phyloP scores from a whole-genome alignment of 2,888 invertebrate genomes.

The Theretra japonica region DNA sequence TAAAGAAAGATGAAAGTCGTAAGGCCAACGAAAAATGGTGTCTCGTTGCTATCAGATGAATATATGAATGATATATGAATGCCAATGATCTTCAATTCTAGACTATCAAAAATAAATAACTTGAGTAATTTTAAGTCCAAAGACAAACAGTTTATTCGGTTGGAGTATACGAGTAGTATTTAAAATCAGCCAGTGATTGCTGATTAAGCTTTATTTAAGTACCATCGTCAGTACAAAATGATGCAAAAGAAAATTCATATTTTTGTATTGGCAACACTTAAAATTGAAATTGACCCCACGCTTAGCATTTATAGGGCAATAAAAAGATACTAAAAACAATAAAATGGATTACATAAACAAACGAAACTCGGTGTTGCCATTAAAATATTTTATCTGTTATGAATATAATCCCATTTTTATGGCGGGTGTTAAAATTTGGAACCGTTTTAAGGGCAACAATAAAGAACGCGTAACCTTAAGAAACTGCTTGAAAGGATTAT shows the following conservation, averaged over 20 bases:
- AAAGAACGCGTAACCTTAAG: constrained; percentile 67
- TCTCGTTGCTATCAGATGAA: too few relatives aligned
- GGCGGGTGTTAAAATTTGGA: constrained; percentile 67
- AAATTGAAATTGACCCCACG: constrained; percentile 26
- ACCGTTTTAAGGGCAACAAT: constrained; percentile 65
- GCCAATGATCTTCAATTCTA: too few relatives aligned
- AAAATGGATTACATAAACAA: constrained; percentile 77
- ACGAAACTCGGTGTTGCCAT: constrained; percentile 73
- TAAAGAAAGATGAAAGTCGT: too few relatives aligned
- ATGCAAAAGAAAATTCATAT: not conserved
- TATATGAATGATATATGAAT: too few relatives aligned
- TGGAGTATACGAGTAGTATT: too few relatives aligned
- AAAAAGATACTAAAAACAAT: constrained; percentile 71
- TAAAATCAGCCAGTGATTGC: too few relatives aligned
- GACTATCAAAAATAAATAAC: too few relatives aligned
- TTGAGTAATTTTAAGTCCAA: too few relatives aligned
- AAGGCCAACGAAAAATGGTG: too few relatives aligned
- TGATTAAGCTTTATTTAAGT: too few relatives aligned
- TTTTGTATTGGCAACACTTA: constrained; percentile 13
- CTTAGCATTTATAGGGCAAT: constrained; percentile 44
- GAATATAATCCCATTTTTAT: constrained; percentile 80
- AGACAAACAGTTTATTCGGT: too few relatives aligned
- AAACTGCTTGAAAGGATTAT: constrained; percentile 70
- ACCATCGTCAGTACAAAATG: not conserved
- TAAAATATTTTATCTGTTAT: constrained; percentile 83